These are phyloP conservation scores for Epinotia ramella DNA, from an alignment of 2,888 invertebrate genomes.

Conservation along the genomic window DNA sequence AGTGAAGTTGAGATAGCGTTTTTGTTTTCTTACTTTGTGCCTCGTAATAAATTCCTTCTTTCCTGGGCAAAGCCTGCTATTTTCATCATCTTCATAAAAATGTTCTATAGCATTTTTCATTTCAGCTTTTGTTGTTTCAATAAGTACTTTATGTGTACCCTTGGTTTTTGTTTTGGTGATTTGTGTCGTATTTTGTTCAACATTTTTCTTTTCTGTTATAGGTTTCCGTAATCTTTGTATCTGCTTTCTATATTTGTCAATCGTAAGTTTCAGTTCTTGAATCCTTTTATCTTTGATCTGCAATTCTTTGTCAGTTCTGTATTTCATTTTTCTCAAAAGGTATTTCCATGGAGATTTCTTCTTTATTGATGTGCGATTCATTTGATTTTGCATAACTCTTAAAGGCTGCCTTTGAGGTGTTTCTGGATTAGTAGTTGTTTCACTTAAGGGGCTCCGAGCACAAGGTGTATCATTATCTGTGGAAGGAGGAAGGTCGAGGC, in stretches of 20 bases:
- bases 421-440: not conserved
- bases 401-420: not conserved
- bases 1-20: not conserved
- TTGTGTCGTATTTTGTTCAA: not conserved
- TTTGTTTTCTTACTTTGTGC: not conserved
- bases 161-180: not conserved
- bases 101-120: not conserved
- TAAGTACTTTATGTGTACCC: too few relatives aligned
- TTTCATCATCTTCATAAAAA: not conserved
- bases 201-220: not conserved
- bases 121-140: not conserved
- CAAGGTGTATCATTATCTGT: not conserved
- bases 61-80: not conserved
- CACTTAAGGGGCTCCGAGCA: not conserved
- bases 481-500: not conserved
- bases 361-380: not conserved
- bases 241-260: slow-evolving; percentile 2
- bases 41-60: not conserved
- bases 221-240: not conserved
- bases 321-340: not conserved
- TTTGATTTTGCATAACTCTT: not conserved
- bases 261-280: not conserved
- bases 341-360: not conserved
- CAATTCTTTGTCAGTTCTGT: not conserved
- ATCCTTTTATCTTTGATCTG: not conserved